Percentiles rank a stretch among this genome's conserved stretches.
phyloP scores from a whole-genome alignment of 1,140 invertebrate genomes.

The Drosophila cardini region DNA sequence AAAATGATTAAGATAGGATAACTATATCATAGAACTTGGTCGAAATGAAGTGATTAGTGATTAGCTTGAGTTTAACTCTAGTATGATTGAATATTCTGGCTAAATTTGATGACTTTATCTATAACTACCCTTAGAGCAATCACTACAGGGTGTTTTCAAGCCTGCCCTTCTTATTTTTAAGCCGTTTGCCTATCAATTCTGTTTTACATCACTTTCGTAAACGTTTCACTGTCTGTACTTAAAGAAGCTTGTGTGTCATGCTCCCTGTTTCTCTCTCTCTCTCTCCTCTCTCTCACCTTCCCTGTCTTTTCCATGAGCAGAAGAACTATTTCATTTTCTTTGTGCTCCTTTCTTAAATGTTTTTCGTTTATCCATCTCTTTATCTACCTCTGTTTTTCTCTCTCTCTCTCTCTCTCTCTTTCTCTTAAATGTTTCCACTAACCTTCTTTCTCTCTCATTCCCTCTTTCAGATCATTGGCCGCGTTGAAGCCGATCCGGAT shows the following conservation, averaged over 20 bases:
- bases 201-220: neutral
- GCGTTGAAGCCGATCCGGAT: slow-evolving; percentile 96
- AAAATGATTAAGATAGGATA: no score
- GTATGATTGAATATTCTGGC: no score
- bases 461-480: slow-evolving; percentile 92
- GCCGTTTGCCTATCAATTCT: neutral
- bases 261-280: neutral
- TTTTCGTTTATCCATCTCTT: slow-evolving; percentile 4
- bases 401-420: neutral
- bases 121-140: no score
- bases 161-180: no score
- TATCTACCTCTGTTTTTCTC: neutral
- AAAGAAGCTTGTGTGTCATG: neutral
- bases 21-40: no score
- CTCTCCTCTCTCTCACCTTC: neutral
- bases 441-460: neutral
- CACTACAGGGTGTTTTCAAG: no score
- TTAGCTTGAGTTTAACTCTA: no score
- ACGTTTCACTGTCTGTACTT: neutral
- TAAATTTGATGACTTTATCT: no score
- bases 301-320: neutral
- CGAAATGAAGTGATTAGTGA: no score
- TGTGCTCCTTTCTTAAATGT: neutral
- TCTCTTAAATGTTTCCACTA: neutral
- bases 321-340: no score